Conservation (phyloP, 2,113 vertebrate species). For the Furnarius figulus region DNA sequence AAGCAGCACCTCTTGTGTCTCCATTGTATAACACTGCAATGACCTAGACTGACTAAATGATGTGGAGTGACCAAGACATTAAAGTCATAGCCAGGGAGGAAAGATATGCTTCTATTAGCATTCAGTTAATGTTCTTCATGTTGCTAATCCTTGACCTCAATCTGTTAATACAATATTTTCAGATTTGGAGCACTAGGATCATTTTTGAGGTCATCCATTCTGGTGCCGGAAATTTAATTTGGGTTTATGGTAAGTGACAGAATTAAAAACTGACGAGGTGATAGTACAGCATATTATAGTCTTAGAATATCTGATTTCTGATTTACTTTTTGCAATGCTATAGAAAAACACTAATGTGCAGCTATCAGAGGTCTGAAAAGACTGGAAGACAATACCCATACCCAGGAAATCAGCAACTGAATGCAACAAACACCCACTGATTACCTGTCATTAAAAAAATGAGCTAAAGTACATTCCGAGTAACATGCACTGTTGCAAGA, state of each 20-base stretch:
- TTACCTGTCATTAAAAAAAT: background rate
- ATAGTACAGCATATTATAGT: background rate
- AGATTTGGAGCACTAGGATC: background rate
- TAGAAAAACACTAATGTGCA: background rate
- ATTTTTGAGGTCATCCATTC: background rate
- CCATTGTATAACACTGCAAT: background rate
- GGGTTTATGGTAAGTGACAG: background rate
- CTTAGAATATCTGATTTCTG: background rate
- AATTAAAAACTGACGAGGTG: background rate
- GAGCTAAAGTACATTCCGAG: background rate
- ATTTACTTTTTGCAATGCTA: background rate
- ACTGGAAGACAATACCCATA: background rate
- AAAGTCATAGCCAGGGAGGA: background rate
- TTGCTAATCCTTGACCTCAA: background rate
- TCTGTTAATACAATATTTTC: background rate
- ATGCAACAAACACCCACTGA: background rate
- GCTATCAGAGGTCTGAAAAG: background rate
- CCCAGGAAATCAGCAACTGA: background rate
- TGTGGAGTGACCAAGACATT: background rate
- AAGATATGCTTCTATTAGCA: background rate
- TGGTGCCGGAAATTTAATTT: background rate
- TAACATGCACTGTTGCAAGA: background rate
- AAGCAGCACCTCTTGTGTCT: background rate
- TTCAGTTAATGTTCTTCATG: background rate
- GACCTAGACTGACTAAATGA: background rate